Conservation (phyloP, 37 sponge, comb jelly and placozoan genomes). For the Halisarca cf. caerulea region DNA sequence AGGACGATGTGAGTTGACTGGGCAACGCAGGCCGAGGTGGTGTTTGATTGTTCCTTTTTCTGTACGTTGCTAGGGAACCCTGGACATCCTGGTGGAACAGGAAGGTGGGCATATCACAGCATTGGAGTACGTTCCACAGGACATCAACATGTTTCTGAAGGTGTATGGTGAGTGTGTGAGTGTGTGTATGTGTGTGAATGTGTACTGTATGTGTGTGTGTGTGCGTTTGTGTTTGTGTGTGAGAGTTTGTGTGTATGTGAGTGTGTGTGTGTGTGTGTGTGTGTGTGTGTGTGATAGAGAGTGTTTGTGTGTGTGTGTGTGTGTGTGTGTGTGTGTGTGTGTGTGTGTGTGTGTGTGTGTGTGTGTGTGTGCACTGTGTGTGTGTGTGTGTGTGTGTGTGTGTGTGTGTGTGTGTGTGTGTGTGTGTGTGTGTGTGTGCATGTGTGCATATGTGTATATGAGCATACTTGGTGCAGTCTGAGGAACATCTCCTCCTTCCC, state of each 20-base stretch:
- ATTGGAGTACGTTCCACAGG: too few relatives aligned
- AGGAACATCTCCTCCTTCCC: not conserved
- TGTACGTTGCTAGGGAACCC: too few relatives aligned
- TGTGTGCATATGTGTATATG: not conserved
- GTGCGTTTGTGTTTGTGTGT: not conserved
- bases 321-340: not conserved
- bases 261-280: not conserved
- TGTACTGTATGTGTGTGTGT: conserved; percentile 6
- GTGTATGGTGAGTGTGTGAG: conserved; percentile 12
- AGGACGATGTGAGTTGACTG: too few relatives aligned
- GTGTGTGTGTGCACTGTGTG: too few relatives aligned
- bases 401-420: conserved; percentile 11
- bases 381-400: conserved; percentile 8
- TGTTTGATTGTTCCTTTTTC: too few relatives aligned
- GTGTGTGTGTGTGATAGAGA: not conserved
- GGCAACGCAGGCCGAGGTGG: too few relatives aligned
- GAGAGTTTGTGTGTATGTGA: not conserved
- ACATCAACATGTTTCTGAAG: not conserved
- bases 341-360: not conserved
- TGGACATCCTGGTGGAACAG: too few relatives aligned
- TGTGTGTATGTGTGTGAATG: conserved; percentile 9
- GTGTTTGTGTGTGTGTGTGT: not conserved
- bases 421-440: not conserved
- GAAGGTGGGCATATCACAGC: too few relatives aligned
- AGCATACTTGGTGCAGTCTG: not conserved